phyloP scores from a whole-genome alignment of 64 coral and sea anemone species.

The Anthopleura sola region DNA sequence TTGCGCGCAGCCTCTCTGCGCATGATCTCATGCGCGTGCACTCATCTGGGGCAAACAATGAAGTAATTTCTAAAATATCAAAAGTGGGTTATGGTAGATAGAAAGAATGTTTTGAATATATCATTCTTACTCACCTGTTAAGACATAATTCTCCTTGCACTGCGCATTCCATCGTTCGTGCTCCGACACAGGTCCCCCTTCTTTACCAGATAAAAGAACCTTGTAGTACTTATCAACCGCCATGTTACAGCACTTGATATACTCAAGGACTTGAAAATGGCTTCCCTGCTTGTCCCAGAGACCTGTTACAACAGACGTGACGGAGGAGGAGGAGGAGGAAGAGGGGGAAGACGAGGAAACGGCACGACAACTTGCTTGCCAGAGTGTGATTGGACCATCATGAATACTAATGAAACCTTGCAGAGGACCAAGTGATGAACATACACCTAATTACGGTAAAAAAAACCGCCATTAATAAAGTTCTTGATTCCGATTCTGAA shows the following conservation, averaged over 20 bases:
- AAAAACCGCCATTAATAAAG: too few species aligned
- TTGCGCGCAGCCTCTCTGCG: too few species aligned
- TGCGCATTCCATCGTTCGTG: constrained; percentile 13
- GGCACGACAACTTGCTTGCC: background rate
- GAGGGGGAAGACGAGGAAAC: background rate
- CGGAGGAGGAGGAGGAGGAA: background rate
- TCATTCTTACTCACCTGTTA: background rate
- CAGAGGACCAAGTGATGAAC: constrained; percentile 12
- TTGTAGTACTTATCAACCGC: background rate
- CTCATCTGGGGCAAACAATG: too few species aligned
- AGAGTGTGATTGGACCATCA: background rate
- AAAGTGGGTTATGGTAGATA: too few species aligned
- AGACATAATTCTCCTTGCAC: constrained; percentile 1
- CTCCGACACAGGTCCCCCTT: background rate
- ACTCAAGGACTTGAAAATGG: constrained; percentile 10
- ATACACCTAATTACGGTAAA: background rate
- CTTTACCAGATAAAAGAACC: background rate
- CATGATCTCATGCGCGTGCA: too few species aligned
- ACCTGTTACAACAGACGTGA: background rate
- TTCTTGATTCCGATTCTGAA: too few species aligned
- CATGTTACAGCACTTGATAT: constrained; percentile 16
- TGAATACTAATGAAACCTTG: constrained; percentile 11
- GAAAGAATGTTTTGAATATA: background rate
- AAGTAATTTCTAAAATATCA: too few species aligned
- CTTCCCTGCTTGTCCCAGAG: constrained; percentile 25